Evolutionary conservation across 2,797 vertebrate species (phyloP).

Genomic region (Chelonia mydas): DNA sequence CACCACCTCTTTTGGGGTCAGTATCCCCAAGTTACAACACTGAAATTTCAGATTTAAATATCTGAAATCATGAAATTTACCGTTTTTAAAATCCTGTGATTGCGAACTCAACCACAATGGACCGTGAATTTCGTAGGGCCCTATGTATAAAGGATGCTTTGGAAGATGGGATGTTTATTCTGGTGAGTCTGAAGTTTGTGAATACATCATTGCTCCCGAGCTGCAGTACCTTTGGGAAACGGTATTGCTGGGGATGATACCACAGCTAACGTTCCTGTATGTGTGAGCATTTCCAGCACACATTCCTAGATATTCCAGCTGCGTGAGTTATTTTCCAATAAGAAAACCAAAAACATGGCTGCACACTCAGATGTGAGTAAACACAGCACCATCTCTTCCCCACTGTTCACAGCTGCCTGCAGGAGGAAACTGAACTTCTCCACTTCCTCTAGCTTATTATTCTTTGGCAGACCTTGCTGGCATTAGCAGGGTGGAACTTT

Average conservation of each 20-base stretch:
- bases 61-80: too few species aligned
- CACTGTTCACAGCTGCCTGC: background rate
- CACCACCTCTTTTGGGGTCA: too few species aligned
- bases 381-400: background rate
- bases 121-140: too few species aligned
- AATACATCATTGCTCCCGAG: rapidly evolving
- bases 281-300: background rate
- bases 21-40: too few species aligned
- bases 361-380: background rate
- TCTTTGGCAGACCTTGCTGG: background rate
- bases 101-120: too few species aligned
- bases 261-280: background rate
- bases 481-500: background rate
- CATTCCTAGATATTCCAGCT: background rate
- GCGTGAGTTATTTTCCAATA: background rate
- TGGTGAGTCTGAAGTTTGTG: background rate
- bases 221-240: background rate
- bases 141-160: background rate
- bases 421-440: background rate
- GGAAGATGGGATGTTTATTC: background rate
- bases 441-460: background rate
- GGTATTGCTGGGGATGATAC: background rate
- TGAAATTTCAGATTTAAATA: too few species aligned
- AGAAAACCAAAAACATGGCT: background rate
- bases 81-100: too few species aligned